Percentiles rank a stretch among this genome's conserved stretches.
These are phyloP conservation scores for Triplophysa rosa DNA, from an alignment of 2,113 vertebrate genomes.

Conservation along the genomic window DNA sequence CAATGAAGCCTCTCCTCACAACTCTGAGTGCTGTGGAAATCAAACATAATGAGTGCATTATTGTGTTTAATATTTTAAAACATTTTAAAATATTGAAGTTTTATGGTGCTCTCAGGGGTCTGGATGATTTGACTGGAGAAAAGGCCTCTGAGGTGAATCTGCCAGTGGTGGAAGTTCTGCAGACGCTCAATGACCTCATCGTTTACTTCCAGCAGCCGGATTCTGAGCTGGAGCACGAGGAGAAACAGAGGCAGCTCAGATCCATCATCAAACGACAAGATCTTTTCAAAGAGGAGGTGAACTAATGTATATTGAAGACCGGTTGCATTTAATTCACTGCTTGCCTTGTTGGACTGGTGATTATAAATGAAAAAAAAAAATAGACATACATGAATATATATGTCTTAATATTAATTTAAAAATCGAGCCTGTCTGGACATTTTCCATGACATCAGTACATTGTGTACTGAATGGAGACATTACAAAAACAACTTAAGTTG, in stretches of 20 bases:
- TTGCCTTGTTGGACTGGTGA: neutral
- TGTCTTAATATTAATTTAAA: no score
- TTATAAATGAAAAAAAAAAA: neutral
- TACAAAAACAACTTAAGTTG: no score
- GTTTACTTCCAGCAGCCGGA: slow-evolving; percentile 91
- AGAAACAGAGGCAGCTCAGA: slow-evolving; percentile 91
- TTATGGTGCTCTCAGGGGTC: slow-evolving; percentile 58
- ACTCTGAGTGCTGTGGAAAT: neutral
- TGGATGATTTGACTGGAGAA: slow-evolving; percentile 74
- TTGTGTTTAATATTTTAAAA: slow-evolving; percentile 1
- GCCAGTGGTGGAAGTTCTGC: slow-evolving; percentile 86
- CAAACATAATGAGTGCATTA: neutral
- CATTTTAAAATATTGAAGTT: neutral
- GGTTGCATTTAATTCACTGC: neutral
- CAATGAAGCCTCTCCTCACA: neutral
- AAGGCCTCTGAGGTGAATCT: slow-evolving; percentile 77
- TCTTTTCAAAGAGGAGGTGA: slow-evolving; percentile 96
- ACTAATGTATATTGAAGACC: neutral
- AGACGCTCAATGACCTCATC: slow-evolving; percentile 93
- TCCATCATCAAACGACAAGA: slow-evolving; percentile 97
- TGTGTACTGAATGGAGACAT: no score
- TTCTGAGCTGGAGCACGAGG: slow-evolving; percentile 88
- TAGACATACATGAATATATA: no score
- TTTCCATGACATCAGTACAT: no score
- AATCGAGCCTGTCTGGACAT: no score